phyloP scores from a whole-genome alignment of 2,888 invertebrate species.

The Sarcophaga rosellei region DNA sequence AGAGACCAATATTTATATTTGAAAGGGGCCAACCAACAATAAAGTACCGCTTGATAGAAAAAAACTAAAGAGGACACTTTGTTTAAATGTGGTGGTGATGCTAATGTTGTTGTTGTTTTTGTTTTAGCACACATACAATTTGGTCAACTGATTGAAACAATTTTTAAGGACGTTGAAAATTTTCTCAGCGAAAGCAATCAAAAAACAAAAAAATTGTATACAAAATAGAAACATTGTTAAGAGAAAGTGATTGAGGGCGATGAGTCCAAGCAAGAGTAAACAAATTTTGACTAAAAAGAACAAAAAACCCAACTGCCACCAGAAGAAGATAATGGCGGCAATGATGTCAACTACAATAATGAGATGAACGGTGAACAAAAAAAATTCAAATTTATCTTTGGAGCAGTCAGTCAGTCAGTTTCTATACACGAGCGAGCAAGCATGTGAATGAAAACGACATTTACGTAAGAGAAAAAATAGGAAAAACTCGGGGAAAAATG shows the following conservation, averaged over 20 bases:
- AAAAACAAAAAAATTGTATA: constrained; percentile 13
- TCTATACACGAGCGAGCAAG: background rate
- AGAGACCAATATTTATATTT: background rate
- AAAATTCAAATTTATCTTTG: constrained; percentile 47
- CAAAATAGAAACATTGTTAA: background rate
- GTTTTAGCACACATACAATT: constrained; percentile 44
- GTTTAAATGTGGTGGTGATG: background rate
- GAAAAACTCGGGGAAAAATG: background rate
- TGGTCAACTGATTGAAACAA: constrained; percentile 54
- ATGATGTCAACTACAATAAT: constrained; percentile 4
- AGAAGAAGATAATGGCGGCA: constrained; percentile 18
- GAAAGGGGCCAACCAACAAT: background rate
- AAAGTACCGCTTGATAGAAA: background rate
- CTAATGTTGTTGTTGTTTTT: background rate
- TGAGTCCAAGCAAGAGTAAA: constrained; percentile 5
- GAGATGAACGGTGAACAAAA: background rate
- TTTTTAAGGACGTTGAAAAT: constrained; percentile 38
- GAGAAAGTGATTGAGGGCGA: constrained; percentile 39
- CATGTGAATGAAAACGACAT: constrained; percentile 26
- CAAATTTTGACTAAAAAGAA: background rate
- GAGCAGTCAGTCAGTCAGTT: background rate
- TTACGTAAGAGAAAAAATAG: constrained; percentile 24
- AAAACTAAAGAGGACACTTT: background rate
- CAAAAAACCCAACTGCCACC: constrained; percentile 9
- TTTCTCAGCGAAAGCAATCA: background rate